phyloP scores from a whole-genome alignment of 2,113 vertebrate genomes.

The Apteryx owenii region DNA sequence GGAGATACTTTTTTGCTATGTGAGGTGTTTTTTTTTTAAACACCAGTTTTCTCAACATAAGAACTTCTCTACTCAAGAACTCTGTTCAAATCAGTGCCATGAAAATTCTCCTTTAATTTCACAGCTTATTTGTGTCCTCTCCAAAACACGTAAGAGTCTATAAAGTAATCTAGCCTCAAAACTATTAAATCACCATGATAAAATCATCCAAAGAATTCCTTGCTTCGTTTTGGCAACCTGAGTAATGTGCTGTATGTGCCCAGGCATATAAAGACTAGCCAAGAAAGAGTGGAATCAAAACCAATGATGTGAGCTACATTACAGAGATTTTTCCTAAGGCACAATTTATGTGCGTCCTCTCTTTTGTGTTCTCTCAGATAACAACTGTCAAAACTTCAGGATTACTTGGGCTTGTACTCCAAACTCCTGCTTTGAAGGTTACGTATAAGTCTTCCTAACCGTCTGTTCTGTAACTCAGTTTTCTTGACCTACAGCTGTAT shows the following conservation, averaged over 20 bases:
- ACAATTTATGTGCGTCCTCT: neutral
- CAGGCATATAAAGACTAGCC: neutral
- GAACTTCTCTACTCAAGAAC: neutral
- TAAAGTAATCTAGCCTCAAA: neutral
- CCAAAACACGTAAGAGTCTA: neutral
- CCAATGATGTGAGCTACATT: neutral
- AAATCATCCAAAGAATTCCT: neutral
- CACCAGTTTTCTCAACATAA: neutral
- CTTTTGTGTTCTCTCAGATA: neutral
- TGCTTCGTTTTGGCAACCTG: neutral
- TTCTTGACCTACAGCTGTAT: neutral
- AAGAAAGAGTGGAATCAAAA: neutral
- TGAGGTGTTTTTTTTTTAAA: neutral
- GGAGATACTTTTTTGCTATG: neutral
- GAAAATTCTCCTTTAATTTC: neutral
- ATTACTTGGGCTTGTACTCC: neutral
- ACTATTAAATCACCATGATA: neutral
- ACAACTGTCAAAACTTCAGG: neutral
- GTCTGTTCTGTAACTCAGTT: neutral
- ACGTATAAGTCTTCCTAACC: neutral
- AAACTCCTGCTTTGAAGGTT: neutral
- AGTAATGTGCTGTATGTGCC: constrained; percentile 22
- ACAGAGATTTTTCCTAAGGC: neutral
- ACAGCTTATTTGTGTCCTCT: neutral
- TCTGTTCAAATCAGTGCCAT: neutral